Evolutionary conservation across 2,113 vertebrate species (phyloP).

Genomic region (Passer montanus): DNA sequence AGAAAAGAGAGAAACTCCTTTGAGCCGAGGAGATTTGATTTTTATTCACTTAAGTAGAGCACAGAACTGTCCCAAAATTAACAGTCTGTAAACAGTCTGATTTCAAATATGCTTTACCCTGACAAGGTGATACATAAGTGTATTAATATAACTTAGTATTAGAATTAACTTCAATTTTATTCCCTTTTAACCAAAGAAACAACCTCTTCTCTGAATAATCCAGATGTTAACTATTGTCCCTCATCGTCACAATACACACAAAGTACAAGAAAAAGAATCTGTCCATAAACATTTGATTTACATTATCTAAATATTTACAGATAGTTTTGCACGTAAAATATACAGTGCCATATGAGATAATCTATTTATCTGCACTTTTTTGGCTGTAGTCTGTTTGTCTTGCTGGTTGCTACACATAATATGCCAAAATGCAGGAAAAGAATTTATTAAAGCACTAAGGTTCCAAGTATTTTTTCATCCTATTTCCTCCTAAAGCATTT

Average conservation of each 20-base stretch:
- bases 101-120: not conserved
- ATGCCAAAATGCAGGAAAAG: not conserved
- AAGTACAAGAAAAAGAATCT: not conserved
- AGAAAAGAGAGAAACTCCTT: not conserved
- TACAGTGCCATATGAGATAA: not conserved
- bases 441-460: not conserved
- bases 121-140: rapidly evolving
- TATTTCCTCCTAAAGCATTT: not conserved
- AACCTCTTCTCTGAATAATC: not conserved
- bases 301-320: not conserved
- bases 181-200: not conserved
- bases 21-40: not conserved
- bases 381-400: not conserved
- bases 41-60: not conserved
- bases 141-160: not conserved
- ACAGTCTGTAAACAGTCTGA: not conserved
- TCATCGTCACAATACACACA: not conserved
- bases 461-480: not conserved
- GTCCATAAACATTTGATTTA: not conserved
- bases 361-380: not conserved
- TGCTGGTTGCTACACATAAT: not conserved
- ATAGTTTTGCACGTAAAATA: not conserved
- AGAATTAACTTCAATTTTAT: not conserved
- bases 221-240: not conserved
- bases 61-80: not conserved